Evolutionary conservation across 2,888 invertebrate genomes (phyloP).

Genomic region (Caenorhabditis imperialis): DNA sequence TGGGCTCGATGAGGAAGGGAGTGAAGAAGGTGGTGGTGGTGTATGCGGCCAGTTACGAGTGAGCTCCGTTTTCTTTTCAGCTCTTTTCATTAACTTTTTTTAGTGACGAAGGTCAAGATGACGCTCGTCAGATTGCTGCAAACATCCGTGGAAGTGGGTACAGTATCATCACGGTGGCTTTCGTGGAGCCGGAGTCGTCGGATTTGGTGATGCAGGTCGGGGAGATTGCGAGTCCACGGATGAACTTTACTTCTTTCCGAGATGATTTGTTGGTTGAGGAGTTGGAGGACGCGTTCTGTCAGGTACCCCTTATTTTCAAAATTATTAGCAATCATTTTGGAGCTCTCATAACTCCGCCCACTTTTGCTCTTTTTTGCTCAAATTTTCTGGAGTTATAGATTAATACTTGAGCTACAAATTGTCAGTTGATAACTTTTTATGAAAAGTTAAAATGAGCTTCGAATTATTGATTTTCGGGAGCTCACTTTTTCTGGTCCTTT

Average conservation of each 20-base stretch:
- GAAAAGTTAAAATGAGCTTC: too few species aligned
- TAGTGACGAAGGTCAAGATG: conserved; percentile 46
- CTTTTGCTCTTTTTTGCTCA: too few species aligned
- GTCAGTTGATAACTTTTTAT: too few species aligned
- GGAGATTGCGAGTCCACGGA: conserved; percentile 39
- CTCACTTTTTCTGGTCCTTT: too few species aligned
- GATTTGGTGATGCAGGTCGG: conserved; percentile 29
- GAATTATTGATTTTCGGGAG: too few species aligned
- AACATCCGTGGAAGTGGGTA: conserved; percentile 29
- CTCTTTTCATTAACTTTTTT: neutral
- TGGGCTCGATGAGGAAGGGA: conserved; percentile 41
- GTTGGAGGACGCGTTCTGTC: conserved; percentile 48
- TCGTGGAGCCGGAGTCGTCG: conserved; percentile 31
- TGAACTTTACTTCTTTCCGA: conserved; percentile 51
- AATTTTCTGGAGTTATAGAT: too few species aligned
- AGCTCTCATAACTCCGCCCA: too few species aligned
- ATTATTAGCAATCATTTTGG: too few species aligned
- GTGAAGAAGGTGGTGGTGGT: conserved; percentile 44
- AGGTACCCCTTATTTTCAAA: too few species aligned
- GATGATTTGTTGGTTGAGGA: conserved; percentile 45
- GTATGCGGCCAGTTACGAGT: conserved; percentile 50
- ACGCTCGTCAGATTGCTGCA: conserved; percentile 32
- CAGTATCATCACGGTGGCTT: conserved; percentile 47
- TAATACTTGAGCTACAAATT: too few species aligned
- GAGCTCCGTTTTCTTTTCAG: neutral